A percentile compares a stretch with the other conserved stretches of the same genome.
Evolutionary conservation across 2,113 vertebrate species (phyloP).

Genomic region (Tetraodon nigroviridis): DNA sequence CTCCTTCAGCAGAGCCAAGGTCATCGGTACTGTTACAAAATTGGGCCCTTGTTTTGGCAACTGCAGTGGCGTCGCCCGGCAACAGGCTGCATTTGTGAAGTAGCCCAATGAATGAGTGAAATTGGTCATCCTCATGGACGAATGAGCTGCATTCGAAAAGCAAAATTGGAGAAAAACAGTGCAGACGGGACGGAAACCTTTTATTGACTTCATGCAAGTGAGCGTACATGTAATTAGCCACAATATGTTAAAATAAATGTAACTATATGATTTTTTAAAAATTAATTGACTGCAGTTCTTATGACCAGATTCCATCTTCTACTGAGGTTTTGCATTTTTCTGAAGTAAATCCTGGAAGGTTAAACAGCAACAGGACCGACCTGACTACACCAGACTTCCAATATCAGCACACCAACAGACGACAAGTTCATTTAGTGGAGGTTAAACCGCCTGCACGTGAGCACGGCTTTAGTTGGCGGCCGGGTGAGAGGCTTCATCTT

Average conservation of each 20-base stretch:
- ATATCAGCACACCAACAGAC: too few relatives aligned
- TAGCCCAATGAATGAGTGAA: neutral
- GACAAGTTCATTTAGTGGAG: slow-evolving; percentile 8
- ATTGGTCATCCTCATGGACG: too few relatives aligned
- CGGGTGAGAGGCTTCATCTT: slow-evolving; percentile 1
- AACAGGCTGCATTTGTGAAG: slow-evolving; percentile 32
- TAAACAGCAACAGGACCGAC: neutral
- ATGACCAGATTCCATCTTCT: neutral
- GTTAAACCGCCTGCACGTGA: neutral
- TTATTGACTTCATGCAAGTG: slow-evolving; percentile 41
- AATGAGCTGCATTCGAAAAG: neutral
- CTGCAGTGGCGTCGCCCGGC: slow-evolving; percentile 23
- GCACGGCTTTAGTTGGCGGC: slow-evolving; percentile 16
- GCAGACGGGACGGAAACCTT: neutral
- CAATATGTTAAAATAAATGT: neutral
- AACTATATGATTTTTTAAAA: slow-evolving; percentile 6
- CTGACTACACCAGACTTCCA: too few relatives aligned
- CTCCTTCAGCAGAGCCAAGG: slow-evolving; percentile 19
- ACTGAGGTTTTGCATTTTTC: neutral
- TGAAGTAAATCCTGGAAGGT: neutral
- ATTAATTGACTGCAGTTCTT: neutral
- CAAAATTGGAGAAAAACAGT: slow-evolving; percentile 10
- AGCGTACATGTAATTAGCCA: slow-evolving; percentile 13
- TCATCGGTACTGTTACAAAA: slow-evolving; percentile 15
- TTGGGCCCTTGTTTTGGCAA: slow-evolving; percentile 13